Percentiles rank a stretch among this genome's conserved stretches.
Conservation (phyloP, 2,797 vertebrate genomes). For the Phrynocephalus vlangalii region DNA sequence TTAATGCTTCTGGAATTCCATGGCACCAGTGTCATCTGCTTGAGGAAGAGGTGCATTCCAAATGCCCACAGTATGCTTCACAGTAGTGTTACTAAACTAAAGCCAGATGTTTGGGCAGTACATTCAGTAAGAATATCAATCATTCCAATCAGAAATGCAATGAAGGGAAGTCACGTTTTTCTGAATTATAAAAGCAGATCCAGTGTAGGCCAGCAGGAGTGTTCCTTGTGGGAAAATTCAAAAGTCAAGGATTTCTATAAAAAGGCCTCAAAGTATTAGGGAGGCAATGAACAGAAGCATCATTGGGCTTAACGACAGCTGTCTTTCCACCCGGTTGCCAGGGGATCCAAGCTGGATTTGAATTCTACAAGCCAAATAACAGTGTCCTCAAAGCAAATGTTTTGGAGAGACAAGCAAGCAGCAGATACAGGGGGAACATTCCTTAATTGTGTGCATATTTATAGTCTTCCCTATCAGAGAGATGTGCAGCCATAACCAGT, state of each 20-base stretch:
- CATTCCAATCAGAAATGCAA: not conserved
- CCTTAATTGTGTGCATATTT: not conserved
- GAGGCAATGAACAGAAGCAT: not conserved
- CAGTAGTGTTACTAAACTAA: not conserved
- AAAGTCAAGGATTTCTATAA: not conserved
- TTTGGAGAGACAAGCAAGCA: not conserved
- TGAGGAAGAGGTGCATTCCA: not conserved
- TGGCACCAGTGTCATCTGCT: not conserved
- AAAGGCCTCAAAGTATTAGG: not conserved
- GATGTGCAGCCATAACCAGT: not conserved
- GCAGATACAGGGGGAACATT: not conserved
- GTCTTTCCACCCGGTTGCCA: not conserved
- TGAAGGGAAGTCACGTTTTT: not conserved
- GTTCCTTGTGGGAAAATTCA: not conserved
- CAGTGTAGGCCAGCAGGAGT: not conserved
- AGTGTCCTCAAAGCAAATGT: not conserved
- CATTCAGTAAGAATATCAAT: not conserved
- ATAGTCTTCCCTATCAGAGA: not conserved
- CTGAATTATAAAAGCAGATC: not conserved
- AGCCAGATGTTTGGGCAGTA: slow-evolving; percentile 1
- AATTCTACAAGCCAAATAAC: not conserved
- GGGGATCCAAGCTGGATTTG: not conserved
- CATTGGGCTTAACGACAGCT: not conserved
- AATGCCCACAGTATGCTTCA: not conserved
- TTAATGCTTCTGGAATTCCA: not conserved